Evolutionary conservation across 1,140 invertebrate genomes (phyloP), one percentile per base, ranked within the genome.

Genomic region (Megathymus violae): DNA sequence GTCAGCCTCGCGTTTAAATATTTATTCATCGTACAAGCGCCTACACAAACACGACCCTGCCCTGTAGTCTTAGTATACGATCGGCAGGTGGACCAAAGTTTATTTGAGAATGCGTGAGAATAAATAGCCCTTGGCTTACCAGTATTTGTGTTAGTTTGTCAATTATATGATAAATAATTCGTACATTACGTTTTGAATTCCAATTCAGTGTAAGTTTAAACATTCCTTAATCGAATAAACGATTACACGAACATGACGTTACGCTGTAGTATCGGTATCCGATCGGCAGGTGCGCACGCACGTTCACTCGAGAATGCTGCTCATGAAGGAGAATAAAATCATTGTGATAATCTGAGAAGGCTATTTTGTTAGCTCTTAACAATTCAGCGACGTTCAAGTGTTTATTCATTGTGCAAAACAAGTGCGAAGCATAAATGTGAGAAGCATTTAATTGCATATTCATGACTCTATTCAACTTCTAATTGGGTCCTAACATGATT

Each of bases 21-120:
- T 58, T 44, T 58, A 58, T 58, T 58, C 54, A 44, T 19, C 54
- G 54, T 58, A 58, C 54, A 46, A 58, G 54, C 38, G 52, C 19
- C 43, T 56, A 56, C 41, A 56, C 40, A 58, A 58, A 58, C 54
- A 58, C 54, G 54, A 58, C 41, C 31, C 41, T 46, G 44, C 54
- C 22, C 16, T 25, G 41, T 56, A 58, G 54, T 58, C 54, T 58
- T 27, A 15, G 54, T 25, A 34, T 58, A 58, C 54, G 54, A 58
- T 58, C 54, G 54, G 54, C 54, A 58, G 54, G 41, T 58, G 54
- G 40, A 58, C 27, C 34, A 13, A 41, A 56, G 22, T 56, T 44
- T 19, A 22, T 58, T 46, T 16, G 15, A 58, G 54, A 58, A 44
- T 58, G 54, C 27, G 34, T 34, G 41, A 58, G 41, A 44, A 58